A percentile compares a stretch with the other conserved stretches of the same genome.
These are phyloP conservation scores for Lasaia peninsularis DNA, from an alignment of 1,140 invertebrate species.

Conservation along the genomic window DNA sequence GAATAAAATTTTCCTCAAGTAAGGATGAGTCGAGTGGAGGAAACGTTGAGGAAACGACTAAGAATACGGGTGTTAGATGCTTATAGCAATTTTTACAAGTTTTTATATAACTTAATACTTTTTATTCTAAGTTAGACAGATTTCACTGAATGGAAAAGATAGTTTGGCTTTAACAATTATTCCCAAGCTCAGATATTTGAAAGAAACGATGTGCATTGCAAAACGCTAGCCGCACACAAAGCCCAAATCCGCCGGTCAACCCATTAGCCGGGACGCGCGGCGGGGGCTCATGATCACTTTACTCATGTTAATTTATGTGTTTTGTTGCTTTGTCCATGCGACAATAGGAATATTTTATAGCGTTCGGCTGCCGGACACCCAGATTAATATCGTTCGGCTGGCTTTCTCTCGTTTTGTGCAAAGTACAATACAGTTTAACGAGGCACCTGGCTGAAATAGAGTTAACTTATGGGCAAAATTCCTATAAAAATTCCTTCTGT, in stretches of 20 bases:
- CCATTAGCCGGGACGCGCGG: conserved; percentile 56
- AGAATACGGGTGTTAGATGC: too few relatives aligned
- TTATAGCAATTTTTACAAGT: too few relatives aligned
- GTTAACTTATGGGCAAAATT: conserved; percentile 30
- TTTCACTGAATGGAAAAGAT: too few relatives aligned
- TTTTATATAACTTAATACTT: too few relatives aligned
- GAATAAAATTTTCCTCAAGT: too few relatives aligned
- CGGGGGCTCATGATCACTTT: conserved; percentile 73
- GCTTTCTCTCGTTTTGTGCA: conserved; percentile 75
- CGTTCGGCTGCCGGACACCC: conserved; percentile 67
- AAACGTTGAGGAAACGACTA: too few relatives aligned
- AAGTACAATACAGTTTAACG: conserved; percentile 54
- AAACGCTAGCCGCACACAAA: conserved; percentile 6
- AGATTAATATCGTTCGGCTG: conserved; percentile 71
- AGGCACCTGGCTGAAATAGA: conserved; percentile 65
- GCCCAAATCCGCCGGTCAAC: conserved; percentile 45
- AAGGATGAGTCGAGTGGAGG: too few relatives aligned
- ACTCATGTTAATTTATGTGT: conserved; percentile 75
- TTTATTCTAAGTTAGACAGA: too few relatives aligned
- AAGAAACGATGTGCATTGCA: neutral
- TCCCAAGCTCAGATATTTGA: neutral
- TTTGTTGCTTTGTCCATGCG: conserved; percentile 63
- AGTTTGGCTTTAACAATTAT: too few relatives aligned
- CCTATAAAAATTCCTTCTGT: neutral
- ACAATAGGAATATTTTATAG: conserved; percentile 70